phyloP scores from a whole-genome alignment of 2,888 invertebrate genomes.

The Allolobophora icterica region DNA sequence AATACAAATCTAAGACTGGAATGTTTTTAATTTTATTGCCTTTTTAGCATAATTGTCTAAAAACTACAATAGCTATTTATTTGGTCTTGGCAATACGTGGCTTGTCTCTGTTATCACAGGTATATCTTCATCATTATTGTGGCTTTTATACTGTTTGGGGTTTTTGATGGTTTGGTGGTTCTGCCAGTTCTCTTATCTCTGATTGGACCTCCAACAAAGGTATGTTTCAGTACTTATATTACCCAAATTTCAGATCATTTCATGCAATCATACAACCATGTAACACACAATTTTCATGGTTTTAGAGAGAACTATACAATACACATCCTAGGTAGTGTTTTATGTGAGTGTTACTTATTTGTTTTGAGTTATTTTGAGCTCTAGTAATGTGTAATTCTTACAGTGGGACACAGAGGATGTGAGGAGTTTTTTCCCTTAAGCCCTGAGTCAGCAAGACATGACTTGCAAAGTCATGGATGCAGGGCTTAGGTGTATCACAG shows the following conservation, averaged over 20 bases:
- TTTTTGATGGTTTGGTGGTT: slow-evolving; percentile 86
- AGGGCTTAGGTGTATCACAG: background rate
- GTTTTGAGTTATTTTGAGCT: background rate
- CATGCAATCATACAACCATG: background rate
- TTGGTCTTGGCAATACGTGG: background rate
- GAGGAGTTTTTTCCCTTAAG: background rate
- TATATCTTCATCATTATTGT: slow-evolving; percentile 87
- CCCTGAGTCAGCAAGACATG: background rate
- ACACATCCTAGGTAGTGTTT: background rate
- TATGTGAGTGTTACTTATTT: background rate
- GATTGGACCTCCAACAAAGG: slow-evolving; percentile 86
- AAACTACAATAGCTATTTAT: background rate
- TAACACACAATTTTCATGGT: background rate
- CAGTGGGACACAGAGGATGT: background rate
- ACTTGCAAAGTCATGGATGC: background rate
- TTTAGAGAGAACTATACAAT: background rate
- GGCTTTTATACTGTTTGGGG: slow-evolving; percentile 81
- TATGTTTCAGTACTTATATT: slow-evolving; percentile 56
- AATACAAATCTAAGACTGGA: background rate
- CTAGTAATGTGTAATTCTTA: background rate
- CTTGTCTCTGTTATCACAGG: slow-evolving; percentile 66
- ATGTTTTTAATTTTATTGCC: background rate
- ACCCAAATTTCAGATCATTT: background rate
- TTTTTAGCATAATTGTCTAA: background rate
- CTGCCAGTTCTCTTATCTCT: slow-evolving; percentile 88